Evolutionary conservation across 2,797 vertebrate species (phyloP), one percentile per base, ranked within the genome.

Genomic region (Ispidina lecontei): DNA sequence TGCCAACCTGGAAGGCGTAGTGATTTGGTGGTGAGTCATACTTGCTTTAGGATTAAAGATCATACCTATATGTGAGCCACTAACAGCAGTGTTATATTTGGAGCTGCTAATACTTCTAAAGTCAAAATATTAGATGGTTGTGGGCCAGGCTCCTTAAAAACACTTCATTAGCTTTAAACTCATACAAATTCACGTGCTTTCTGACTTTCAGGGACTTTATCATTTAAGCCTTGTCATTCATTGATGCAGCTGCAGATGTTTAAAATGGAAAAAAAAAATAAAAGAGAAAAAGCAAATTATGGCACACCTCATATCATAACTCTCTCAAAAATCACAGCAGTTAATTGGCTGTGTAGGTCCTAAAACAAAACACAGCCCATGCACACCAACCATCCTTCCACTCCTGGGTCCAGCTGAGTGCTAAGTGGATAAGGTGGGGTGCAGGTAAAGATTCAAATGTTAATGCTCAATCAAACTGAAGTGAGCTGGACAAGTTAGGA

Each of bases 211-310:
- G 14, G 10, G 9, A 29, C 20, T 63, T 88, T 56, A 26, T 9
- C n/a, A 59, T 68, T 79, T 73, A 74, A 70, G 13, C 6, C 14
- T 78, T 56, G 44, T 39, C 52, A 41, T 8, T 71, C 44, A 55
- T 4, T 67, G 28, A 60, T 37, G 51, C 11, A 5, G 2, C 33
- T 71, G 21, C 13, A 87, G 26, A 37, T 21, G 17, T 63, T 73
- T 65, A 41, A 68, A 82, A 37, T 7, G 4, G 6, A 35, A 39
- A 51, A 41, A 43, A 51, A 39, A 29, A 29, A 15, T 52, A 17
- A 22, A 23, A 1, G 3, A 15, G 73, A 67, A 68, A 31, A 70
- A 3, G 0, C 13, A 71, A 87, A 65, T 8, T 0, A 1, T 25
- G 2, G 0, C 28, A 85, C 5, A 65, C 7, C 6, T 70, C 5